Conservation (phyloP, 2,888 invertebrate species). For the Phengaris alcon region DNA sequence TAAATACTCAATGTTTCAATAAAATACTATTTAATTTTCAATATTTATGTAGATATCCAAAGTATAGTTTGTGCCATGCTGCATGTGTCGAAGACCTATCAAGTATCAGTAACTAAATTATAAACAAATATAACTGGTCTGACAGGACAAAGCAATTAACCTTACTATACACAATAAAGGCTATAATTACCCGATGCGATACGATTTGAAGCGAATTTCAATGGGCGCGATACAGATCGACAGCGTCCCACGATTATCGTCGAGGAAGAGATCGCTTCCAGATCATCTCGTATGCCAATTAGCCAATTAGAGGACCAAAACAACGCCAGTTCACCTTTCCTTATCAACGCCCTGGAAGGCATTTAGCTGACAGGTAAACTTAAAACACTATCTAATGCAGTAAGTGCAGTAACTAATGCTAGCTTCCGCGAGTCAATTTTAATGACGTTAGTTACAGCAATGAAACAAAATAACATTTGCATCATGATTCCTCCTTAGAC, state of each 20-base stretch:
- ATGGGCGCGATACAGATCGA: conserved; percentile 68
- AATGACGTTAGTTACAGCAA: no score
- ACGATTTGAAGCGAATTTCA: conserved; percentile 59
- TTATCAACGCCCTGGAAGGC: conserved; percentile 15
- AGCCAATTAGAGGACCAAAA: conserved; percentile 75
- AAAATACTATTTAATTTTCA: no score
- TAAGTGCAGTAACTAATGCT: no score
- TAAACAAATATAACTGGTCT: conserved; percentile 30
- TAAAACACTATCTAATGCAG: conserved; percentile 3
- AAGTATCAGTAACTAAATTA: background rate
- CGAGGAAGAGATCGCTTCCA: conserved; percentile 70
- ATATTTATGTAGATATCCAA: no score
- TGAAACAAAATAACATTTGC: no score
- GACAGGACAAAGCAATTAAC: conserved; percentile 33
- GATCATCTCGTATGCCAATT: conserved; percentile 77
- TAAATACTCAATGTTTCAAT: no score
- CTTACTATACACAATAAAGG: conserved; percentile 34
- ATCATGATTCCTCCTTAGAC: no score
- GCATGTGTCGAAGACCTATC: no score
- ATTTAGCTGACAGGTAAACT: background rate
- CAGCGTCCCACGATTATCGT: conserved; percentile 61
- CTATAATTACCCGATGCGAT: conserved; percentile 36
- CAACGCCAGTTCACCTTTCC: conserved; percentile 46
- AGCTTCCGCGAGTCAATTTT: no score
- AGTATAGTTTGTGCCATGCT: no score